Conservation (phyloP, 2,888 invertebrate species). For the Heliconius sara region DNA sequence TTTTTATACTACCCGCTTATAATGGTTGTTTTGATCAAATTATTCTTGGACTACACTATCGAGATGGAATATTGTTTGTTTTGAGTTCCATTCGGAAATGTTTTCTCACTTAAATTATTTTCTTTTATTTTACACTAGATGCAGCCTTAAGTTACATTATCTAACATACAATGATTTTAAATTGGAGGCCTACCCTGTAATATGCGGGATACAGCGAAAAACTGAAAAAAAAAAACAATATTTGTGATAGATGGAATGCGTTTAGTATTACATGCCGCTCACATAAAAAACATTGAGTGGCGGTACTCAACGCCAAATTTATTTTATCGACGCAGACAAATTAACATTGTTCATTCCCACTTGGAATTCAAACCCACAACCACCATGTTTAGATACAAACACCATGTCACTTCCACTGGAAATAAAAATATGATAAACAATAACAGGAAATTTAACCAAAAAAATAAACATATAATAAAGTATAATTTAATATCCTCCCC, state of each 20-base stretch:
- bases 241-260: background rate
- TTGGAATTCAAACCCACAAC: too few relatives aligned
- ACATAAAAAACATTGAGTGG: too few relatives aligned
- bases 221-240: background rate
- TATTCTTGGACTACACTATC: slow-evolving; percentile 3
- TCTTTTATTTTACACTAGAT: background rate
- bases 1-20: slow-evolving; percentile 23
- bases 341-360: rapidly evolving
- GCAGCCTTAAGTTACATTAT: background rate
- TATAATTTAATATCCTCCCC: slow-evolving; percentile 17
- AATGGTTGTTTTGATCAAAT: slow-evolving; percentile 18
- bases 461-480: slow-evolving; percentile 16
- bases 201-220: too few relatives aligned
- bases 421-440: slow-evolving; percentile 1
- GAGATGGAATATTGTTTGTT: background rate
- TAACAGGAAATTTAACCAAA: slow-evolving; percentile 5
- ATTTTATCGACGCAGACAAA: background rate
- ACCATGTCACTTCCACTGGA: background rate
- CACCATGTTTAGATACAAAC: background rate
- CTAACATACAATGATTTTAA: background rate
- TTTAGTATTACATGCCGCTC: background rate
- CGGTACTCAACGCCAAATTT: background rate
- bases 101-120: background rate
- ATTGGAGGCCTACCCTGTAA: background rate
- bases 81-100: background rate